These are phyloP conservation scores for Listronotus oregonensis DNA, from an alignment of 1,140 invertebrate genomes.

Conservation along the genomic window DNA sequence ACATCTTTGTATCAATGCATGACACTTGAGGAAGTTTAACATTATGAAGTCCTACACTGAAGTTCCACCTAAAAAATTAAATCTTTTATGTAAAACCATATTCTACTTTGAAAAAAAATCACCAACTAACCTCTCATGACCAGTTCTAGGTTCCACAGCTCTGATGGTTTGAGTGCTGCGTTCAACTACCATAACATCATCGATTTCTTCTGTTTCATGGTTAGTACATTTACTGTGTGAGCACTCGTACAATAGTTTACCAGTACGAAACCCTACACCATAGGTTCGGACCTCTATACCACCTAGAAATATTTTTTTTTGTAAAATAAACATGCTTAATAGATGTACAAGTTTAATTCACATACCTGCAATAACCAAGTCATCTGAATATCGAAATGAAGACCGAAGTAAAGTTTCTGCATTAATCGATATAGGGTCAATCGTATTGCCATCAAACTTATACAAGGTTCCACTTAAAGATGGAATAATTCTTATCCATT, in stretches of 20 bases:
- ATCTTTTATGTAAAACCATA: neutral
- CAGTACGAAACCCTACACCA: conserved; percentile 76
- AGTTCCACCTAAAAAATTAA: conserved; percentile 82
- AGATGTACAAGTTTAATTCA: conserved; percentile 8
- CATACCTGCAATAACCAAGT: conserved; percentile 83
- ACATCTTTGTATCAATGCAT: conserved; percentile 49
- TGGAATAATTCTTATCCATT: conserved; percentile 86
- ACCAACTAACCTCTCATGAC: conserved; percentile 72
- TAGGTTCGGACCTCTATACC: conserved; percentile 70
- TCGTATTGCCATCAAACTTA: conserved; percentile 85
- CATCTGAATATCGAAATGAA: conserved; percentile 83
- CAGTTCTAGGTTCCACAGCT: conserved; percentile 81
- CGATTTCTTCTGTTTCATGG: conserved; percentile 54
- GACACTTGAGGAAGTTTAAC: conserved; percentile 64
- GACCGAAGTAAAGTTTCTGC: conserved; percentile 83
- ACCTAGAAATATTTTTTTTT: conserved; percentile 52
- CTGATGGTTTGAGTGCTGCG: conserved; percentile 84
- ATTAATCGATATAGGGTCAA: conserved; percentile 85
- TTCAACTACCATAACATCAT: conserved; percentile 78
- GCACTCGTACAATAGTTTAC: conserved; percentile 80
- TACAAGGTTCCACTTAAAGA: conserved; percentile 89
- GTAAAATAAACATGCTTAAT: neutral
- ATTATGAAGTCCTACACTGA: conserved; percentile 89
- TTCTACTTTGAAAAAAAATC: no score
- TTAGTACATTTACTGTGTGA: conserved; percentile 73